phyloP scores from a whole-genome alignment of 2,888 invertebrate species.

The Platyscelio sp. region DNA sequence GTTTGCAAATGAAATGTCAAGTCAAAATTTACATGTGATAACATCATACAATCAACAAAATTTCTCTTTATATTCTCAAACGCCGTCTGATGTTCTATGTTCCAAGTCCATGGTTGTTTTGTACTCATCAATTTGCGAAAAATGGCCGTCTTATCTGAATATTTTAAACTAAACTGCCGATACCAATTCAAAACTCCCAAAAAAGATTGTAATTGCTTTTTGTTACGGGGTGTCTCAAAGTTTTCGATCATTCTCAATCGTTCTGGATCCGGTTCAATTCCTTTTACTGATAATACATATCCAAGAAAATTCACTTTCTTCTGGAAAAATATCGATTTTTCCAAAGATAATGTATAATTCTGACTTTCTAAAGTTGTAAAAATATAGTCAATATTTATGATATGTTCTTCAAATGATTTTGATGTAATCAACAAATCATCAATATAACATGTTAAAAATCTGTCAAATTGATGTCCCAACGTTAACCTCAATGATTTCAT shows the following conservation, averaged over 20 bases:
- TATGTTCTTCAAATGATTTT: too few species aligned
- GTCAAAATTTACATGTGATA: constrained; percentile 17
- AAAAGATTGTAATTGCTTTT: constrained; percentile 14
- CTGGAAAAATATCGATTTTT: constrained; percentile 10
- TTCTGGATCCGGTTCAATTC: neutral
- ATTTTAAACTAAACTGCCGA: neutral
- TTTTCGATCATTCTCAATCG: constrained; percentile 2
- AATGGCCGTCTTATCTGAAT: constrained; percentile 27
- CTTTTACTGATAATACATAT: neutral
- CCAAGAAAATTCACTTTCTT: constrained; percentile 10
- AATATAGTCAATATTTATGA: too few species aligned
- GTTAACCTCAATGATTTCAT: constrained; percentile 5
- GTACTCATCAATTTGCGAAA: constrained; percentile 38
- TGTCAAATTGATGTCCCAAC: neutral
- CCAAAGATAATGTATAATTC: constrained; percentile 2
- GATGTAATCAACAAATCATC: constrained; percentile 17
- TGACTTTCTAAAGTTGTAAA: too few species aligned
- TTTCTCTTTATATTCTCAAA: constrained; percentile 17
- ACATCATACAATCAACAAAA: constrained; percentile 25
- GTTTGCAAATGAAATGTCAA: constrained; percentile 29
- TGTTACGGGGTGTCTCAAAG: neutral
- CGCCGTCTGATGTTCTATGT: neutral
- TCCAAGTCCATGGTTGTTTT: constrained; percentile 31
- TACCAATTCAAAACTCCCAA: neutral
- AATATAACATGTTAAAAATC: constrained; percentile 6